Evolutionary conservation across 2,888 invertebrate species (phyloP).

Genomic region (Phasia obesa): DNA sequence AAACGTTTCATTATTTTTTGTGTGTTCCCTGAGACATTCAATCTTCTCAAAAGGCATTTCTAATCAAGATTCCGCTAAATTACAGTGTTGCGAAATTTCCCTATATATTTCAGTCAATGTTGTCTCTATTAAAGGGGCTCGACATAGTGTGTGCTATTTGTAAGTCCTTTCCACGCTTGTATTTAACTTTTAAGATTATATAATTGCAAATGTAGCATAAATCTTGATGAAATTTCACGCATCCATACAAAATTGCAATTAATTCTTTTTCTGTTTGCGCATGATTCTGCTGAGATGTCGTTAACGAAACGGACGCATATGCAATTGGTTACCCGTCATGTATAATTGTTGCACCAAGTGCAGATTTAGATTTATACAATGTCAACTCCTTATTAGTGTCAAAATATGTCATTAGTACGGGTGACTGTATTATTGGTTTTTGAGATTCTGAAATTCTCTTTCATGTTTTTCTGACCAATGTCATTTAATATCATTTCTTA

Average conservation of each 20-base stretch:
- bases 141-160: conserved; percentile 43
- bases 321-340: neutral
- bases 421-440: conserved; percentile 38
- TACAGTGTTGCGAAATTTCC: conserved; percentile 42
- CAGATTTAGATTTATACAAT: neutral
- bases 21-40: conserved; percentile 9
- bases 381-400: conserved; percentile 29
- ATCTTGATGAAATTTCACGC: conserved; percentile 8
- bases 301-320: neutral
- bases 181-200: conserved; percentile 31
- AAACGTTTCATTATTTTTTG: conserved; percentile 17
- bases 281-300: neutral
- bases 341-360: neutral
- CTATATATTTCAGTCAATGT: conserved; percentile 23
- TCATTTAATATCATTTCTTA: conserved; percentile 64
- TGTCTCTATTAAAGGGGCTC: conserved; percentile 29
- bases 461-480: conserved; percentile 53
- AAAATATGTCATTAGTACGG: conserved; percentile 59
- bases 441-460: conserved; percentile 45
- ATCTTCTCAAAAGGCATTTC: neutral
- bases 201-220: conserved; percentile 35
- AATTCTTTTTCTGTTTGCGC: conserved; percentile 1
- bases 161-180: conserved; percentile 50
- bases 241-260: neutral
- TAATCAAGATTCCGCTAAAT: conserved; percentile 32